phyloP scores from a whole-genome alignment of 2,797 vertebrate genomes.

The Falco columbarius region DNA sequence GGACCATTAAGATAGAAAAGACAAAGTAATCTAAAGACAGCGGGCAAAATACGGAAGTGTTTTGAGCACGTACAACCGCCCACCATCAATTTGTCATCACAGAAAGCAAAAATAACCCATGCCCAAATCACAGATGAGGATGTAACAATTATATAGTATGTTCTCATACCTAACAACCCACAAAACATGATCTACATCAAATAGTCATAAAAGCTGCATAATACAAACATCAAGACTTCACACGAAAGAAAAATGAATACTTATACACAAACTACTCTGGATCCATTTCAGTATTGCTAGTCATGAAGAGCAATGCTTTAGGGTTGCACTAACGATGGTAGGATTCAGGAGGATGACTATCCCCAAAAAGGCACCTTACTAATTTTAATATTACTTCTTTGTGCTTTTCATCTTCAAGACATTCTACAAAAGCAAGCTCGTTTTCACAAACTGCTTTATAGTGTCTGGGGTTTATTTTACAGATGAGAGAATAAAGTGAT shows the following conservation, averaged over 20 bases:
- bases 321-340: accelerated
- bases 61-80: not conserved
- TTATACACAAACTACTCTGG: not conserved
- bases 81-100: not conserved
- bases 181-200: accelerated
- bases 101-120: not conserved
- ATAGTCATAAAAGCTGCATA: not conserved
- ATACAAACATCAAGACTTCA: not conserved
- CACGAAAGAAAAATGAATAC: not conserved
- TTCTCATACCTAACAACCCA: not conserved
- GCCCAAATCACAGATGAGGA: not conserved
- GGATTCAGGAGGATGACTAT: not conserved
- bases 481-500: not conserved
- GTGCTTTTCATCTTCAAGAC: not conserved
- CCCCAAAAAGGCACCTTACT: not conserved
- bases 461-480: not conserved
- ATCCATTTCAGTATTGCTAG: not conserved
- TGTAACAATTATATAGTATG: not conserved
- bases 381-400: not conserved
- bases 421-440: not conserved
- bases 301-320: not conserved
- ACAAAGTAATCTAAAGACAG: not conserved
- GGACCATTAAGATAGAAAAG: not conserved
- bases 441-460: not conserved
- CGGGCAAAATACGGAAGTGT: not conserved